Percentiles rank a stretch among this genome's conserved stretches.
These are phyloP conservation scores for Ondatra zibethicus DNA, from an alignment of 2,113 vertebrate species.

Conservation along the genomic window DNA sequence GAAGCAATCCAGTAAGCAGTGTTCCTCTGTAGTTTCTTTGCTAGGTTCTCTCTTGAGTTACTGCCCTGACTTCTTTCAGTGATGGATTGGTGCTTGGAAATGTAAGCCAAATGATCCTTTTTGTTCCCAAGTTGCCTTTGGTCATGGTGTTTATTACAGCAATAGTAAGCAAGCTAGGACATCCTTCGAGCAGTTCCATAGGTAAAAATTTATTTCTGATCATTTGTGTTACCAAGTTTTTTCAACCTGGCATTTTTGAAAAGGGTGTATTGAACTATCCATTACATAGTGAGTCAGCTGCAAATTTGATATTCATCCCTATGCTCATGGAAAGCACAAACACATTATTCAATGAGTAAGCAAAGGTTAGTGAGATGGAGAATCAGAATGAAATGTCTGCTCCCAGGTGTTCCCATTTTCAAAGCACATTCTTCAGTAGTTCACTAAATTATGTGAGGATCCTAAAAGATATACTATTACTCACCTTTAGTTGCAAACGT, in stretches of 20 bases:
- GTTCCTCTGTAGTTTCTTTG: background rate
- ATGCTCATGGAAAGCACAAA: constrained; percentile 58
- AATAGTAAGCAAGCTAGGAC: background rate
- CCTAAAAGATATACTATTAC: constrained; percentile 44
- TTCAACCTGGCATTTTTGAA: constrained; percentile 50
- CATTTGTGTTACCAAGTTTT: constrained; percentile 17
- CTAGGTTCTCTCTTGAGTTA: background rate
- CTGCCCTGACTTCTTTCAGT: background rate
- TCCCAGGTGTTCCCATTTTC: background rate
- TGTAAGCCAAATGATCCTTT: background rate
- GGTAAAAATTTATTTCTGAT: background rate
- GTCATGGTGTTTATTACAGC: background rate
- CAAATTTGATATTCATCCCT: constrained; percentile 64
- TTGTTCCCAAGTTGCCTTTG: background rate
- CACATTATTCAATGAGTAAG: constrained; percentile 71
- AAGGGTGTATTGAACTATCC: constrained; percentile 37
- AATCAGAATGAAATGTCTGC: constrained; percentile 58
- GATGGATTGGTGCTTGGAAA: background rate
- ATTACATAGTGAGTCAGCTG: constrained; percentile 62
- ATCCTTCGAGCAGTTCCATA: background rate
- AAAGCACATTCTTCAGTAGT: constrained; percentile 30
- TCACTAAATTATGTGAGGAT: constrained; percentile 45
- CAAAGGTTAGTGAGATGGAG: constrained; percentile 57
- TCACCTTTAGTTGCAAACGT: constrained; percentile 11
- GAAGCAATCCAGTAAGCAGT: background rate